Base-by-base conservation (phyloP, 2,888 invertebrate genomes). In the Leptinotarsa haldemani region DNA sequence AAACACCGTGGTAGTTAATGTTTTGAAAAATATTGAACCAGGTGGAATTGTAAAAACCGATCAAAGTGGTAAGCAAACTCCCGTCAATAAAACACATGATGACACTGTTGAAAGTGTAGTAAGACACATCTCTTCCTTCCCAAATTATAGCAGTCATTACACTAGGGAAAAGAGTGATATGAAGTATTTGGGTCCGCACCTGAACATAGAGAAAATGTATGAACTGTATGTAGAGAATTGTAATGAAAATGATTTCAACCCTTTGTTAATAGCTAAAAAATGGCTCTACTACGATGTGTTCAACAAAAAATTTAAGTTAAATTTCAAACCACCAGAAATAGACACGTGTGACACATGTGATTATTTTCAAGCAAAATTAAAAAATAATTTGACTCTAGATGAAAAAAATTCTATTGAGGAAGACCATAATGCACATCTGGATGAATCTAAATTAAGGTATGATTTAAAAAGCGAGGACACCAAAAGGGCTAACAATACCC, bases 341-440 rank as follows among this genome's bases (percentile, higher is more conserved):
- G 70, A 65, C 53, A 70, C 70, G 47, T 64, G 69, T 69, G 69
- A 69, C n/a, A 65, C 56, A 56, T 56, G 22, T 56, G 56, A 56
- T 22, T 13, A 4, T 20, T 20, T 56, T 22, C 22, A 56, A 13
- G 56, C 69, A 47, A 47, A 61, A 61, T 20, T 69, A 20, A 69
- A 61, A 69, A 69, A 69, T 61, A 69, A 69, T 61, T 47, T 61
- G 16, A 69, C 48, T 69, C 46, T 20, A 69, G 69, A 69, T 58
- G 58, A 69, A 69, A 46, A 46, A 69, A 20, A 69, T 20, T 47
- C 58, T 47, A 47, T 69, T 47, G 58, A 69, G 22, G 58, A n/a
- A 58, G 69, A 58, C 16, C 58, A 69, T 58, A 47, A 40, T 69
- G 69, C 69, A 58, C 61, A 58, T 58, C 47, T 69, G 20, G 22